phyloP scores from a whole-genome alignment of 2,113 vertebrate genomes.

The Rhynchomys soricoides region DNA sequence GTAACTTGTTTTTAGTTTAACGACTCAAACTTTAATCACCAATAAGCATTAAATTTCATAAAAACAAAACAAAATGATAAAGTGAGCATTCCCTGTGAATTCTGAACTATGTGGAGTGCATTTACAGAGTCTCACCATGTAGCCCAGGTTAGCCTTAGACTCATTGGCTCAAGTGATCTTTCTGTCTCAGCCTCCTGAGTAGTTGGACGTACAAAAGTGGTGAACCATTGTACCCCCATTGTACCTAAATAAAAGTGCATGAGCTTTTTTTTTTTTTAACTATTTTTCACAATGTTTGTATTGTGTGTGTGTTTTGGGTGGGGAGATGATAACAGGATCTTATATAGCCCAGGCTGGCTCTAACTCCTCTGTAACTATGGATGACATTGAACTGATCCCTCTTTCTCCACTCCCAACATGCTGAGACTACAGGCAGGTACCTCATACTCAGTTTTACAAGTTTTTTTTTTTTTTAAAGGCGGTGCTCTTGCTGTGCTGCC shows the following conservation, averaged over 20 bases:
- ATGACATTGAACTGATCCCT: neutral
- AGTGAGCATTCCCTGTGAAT: conserved; percentile 20
- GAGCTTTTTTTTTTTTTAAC: neutral
- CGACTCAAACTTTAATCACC: neutral
- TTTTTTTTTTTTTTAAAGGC: neutral
- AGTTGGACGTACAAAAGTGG: neutral
- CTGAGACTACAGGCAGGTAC: neutral
- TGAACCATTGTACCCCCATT: neutral
- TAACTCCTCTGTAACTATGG: neutral
- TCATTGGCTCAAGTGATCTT: neutral
- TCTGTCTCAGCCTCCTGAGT: neutral
- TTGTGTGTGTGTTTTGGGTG: neutral
- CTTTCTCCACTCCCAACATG: neutral
- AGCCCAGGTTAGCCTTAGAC: neutral
- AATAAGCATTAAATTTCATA: neutral
- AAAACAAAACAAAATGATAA: neutral
- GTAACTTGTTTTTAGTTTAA: neutral
- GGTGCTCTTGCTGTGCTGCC: neutral
- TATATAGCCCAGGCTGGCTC: neutral
- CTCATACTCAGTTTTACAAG: neutral
- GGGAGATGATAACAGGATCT: neutral
- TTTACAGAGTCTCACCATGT: neutral
- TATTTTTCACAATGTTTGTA: neutral
- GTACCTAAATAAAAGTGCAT: neutral
- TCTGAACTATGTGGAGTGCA: conserved; percentile 18